These are phyloP conservation scores for Cybosia mesomella DNA, from an alignment of 2,888 invertebrate species.

Conservation along the genomic window DNA sequence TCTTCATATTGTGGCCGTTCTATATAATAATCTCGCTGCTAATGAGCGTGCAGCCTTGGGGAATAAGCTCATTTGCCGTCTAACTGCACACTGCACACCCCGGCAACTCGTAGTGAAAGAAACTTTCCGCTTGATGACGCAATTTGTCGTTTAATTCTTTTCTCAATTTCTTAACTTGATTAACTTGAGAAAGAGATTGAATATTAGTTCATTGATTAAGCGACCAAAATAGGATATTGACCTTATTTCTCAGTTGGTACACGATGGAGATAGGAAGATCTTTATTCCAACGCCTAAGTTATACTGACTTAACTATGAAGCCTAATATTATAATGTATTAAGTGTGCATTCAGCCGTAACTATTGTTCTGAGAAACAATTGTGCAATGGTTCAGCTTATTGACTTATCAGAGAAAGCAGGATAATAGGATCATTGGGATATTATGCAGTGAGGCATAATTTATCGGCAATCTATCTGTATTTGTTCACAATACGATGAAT, in stretches of 20 bases:
- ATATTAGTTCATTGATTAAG: not conserved
- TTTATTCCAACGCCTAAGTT: not conserved
- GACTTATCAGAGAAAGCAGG: constrained; percentile 58
- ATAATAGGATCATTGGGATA: constrained; percentile 63
- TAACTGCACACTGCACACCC: constrained; percentile 70
- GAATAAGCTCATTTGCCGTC: constrained; percentile 78
- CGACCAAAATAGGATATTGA: not conserved
- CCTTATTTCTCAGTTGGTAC: not conserved
- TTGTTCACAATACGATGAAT: constrained; percentile 46
- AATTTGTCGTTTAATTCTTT: constrained; percentile 73
- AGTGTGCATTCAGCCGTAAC: constrained; percentile 41
- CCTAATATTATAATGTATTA: constrained; percentile 11
- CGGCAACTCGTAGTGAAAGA: constrained; percentile 65
- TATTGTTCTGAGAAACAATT: constrained; percentile 49
- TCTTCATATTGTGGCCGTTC: constrained; percentile 56
- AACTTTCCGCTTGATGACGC: constrained; percentile 67
- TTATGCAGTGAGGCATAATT: constrained; percentile 59
- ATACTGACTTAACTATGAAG: not conserved
- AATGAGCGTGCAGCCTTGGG: constrained; percentile 75
- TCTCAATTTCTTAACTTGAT: constrained; percentile 61
- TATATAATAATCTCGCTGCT: constrained; percentile 64
- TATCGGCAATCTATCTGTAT: constrained; percentile 57
- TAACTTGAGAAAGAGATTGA: not conserved
- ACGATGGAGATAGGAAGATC: not conserved
- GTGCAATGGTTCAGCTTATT: constrained; percentile 54